Percentiles rank a stretch among this genome's conserved stretches.
Conservation (phyloP, 2,113 vertebrate species). For the Alosa alosa region DNA sequence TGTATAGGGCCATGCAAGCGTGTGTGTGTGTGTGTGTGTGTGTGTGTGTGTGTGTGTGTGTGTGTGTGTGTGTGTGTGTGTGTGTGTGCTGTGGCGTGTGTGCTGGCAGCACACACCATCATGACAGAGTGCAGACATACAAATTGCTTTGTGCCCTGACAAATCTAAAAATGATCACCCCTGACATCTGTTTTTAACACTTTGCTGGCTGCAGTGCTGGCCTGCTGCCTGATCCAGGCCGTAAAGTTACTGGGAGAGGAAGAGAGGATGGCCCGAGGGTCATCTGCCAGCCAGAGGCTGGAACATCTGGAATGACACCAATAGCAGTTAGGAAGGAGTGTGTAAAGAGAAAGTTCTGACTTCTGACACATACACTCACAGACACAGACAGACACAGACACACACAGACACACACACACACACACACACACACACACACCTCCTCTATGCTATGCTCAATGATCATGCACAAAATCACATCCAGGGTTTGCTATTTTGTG, state of each 20-base stretch:
- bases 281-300: constrained; percentile 60
- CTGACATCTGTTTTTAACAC: constrained; percentile 79
- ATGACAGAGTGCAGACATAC: constrained; percentile 63
- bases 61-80: constrained; percentile 10
- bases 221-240: constrained; percentile 66
- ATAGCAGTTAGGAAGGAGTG: constrained; percentile 43
- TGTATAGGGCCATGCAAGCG: background rate
- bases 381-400: constrained; percentile 9
- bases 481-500: too few relatives aligned
- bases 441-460: too few relatives aligned
- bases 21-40: background rate
- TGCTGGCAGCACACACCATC: constrained; percentile 44
- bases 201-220: constrained; percentile 73
- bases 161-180: constrained; percentile 67
- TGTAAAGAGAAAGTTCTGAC: constrained; percentile 39
- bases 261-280: constrained; percentile 63
- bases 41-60: background rate
- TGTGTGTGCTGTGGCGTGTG: background rate
- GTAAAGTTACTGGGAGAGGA: constrained; percentile 59
- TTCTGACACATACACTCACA: background rate
- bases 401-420: constrained; percentile 19
- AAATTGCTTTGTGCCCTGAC: constrained; percentile 64
- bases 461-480: too few relatives aligned
- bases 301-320: constrained; percentile 72
- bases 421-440: background rate